These are phyloP conservation scores for Galeopterus variegatus DNA, from an alignment of 2,113 vertebrate genomes.

Conservation along the genomic window DNA sequence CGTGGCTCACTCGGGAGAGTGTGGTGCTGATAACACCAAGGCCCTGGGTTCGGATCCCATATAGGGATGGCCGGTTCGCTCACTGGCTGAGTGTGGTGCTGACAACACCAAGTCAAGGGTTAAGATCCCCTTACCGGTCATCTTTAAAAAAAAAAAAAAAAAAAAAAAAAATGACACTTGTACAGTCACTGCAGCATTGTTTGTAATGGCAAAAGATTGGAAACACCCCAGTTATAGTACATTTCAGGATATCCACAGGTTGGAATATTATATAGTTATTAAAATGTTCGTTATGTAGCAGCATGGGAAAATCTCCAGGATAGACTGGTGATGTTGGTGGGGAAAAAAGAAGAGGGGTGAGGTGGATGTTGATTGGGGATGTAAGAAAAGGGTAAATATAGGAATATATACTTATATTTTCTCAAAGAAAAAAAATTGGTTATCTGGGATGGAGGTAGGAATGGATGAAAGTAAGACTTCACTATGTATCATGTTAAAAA, in stretches of 20 bases:
- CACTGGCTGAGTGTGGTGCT: no score
- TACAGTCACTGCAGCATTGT: neutral
- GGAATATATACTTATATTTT: neutral
- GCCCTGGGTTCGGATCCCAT: no score
- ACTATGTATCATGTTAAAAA: neutral
- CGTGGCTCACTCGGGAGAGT: no score
- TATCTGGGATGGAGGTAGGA: neutral
- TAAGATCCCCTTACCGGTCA: no score
- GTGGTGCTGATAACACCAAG: no score
- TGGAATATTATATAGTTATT: neutral
- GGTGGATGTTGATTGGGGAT: neutral
- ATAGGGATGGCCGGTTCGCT: no score
- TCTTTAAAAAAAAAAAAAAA: no score
- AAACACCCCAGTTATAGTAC: neutral
- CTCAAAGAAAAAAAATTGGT: neutral
- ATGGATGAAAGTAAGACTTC: neutral
- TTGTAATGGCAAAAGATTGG: neutral
- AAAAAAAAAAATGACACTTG: neutral
- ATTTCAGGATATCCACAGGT: neutral
- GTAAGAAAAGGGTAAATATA: neutral
- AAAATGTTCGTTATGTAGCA: neutral
- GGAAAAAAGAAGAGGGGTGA: neutral
- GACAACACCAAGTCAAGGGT: no score
- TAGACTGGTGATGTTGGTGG: neutral
- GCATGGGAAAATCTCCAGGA: neutral